Evolutionary conservation across 1,140 invertebrate genomes (phyloP), one percentile per base, ranked within the genome.

Genomic region (Phortica variegata): DNA sequence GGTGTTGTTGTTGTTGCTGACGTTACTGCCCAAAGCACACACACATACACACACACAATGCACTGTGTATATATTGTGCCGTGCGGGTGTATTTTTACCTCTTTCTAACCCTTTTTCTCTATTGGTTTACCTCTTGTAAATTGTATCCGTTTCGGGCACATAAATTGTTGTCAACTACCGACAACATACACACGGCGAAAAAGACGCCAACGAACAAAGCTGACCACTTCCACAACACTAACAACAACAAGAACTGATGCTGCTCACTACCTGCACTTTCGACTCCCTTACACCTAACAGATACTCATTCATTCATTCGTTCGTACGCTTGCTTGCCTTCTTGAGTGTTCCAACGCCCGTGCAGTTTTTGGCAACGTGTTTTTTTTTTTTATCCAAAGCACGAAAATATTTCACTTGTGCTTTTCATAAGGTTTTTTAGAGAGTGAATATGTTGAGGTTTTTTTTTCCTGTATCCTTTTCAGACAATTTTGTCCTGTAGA

Each of bases 151-250:
- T 68, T 68, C 65, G 56, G 65, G 65, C 60, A 68, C 65, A 68
- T 68, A 68, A 68, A 68, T 68, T 68, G 65, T 68, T 68, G 65
- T 68, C 65, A 68, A 69, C 65, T 68, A 65, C 65, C 65, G 65
- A 61, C 69, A 60, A 61, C n/a, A n/a, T n/a, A n/a, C n/a, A n/a
- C n/a, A n/a, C 65, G 65, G 58, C 65, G 65, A 68, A 65, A 63
- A 58, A 57, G 65, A 58, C 60, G 60, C 58, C 58, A 54, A 55
- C 60, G n/a, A n/a, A n/a, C n/a, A n/a, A n/a, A n/a, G 61, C 65
- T 68, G 65, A 65, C 65, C 65, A 69, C 65, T 69, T 69, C 65
- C 58, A 48, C 39, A 40, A 42, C 38, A 36, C 21, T 34, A 34
- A 37, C 40, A 32, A 39, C 40, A 23, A 20, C 9, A 19, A 17